Percentiles rank a stretch among this genome's conserved stretches.
Evolutionary conservation across 2,797 vertebrate species (phyloP).

Genomic region (Hydrophis major): DNA sequence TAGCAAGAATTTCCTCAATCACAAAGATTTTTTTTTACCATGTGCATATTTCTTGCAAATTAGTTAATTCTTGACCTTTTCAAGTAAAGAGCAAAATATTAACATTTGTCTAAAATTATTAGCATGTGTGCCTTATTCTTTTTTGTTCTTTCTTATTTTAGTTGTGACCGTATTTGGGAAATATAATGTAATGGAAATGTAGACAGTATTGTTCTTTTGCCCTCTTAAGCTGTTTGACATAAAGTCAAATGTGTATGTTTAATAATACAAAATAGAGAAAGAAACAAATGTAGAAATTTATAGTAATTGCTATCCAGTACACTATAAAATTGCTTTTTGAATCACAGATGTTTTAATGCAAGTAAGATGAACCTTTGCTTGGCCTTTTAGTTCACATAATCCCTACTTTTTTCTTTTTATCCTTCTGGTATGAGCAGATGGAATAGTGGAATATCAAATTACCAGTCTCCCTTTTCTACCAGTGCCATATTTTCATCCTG

Average conservation of each 20-base stretch:
- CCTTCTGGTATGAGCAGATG: slow-evolving; percentile 65
- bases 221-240: slow-evolving; percentile 23
- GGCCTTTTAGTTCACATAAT: slow-evolving; percentile 59
- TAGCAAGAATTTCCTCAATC: background rate
- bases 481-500: slow-evolving; percentile 23
- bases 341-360: slow-evolving; percentile 47
- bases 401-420: slow-evolving; percentile 56
- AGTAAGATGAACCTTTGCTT: slow-evolving; percentile 32
- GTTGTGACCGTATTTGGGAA: slow-evolving; percentile 19
- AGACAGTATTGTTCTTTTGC: slow-evolving; percentile 16
- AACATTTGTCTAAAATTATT: slow-evolving; percentile 30
- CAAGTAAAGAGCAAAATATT: slow-evolving; percentile 32
- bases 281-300: slow-evolving; percentile 43
- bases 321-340: slow-evolving; percentile 42
- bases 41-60: slow-evolving; percentile 21
- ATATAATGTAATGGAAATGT: slow-evolving; percentile 17
- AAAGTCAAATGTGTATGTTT: background rate
- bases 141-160: slow-evolving; percentile 22
- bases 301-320: slow-evolving; percentile 50
- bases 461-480: slow-evolving; percentile 44
- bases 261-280: slow-evolving; percentile 39
- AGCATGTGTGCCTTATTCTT: background rate
- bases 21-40: slow-evolving; percentile 14
- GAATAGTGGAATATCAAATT: slow-evolving; percentile 59
- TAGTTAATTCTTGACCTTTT: slow-evolving; percentile 36